Evolutionary conservation across 1,140 invertebrate species (phyloP).

Genomic region (Pogonomyrmex californicus): DNA sequence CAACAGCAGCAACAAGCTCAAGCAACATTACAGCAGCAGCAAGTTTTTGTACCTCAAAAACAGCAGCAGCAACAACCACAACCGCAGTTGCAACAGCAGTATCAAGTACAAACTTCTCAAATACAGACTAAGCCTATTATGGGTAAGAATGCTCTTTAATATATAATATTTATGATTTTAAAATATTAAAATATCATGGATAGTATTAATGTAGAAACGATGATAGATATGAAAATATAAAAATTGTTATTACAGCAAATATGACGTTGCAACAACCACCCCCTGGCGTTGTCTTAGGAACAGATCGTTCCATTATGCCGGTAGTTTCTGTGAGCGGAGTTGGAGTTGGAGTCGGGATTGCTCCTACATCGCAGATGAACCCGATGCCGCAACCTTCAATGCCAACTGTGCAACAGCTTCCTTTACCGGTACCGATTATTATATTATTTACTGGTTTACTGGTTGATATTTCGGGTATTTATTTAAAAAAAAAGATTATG

Average conservation of each 20-base stretch:
- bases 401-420: constrained; percentile 86
- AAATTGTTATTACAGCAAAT: constrained; percentile 72
- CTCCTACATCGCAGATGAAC: constrained; percentile 81
- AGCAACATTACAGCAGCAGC: constrained; percentile 82
- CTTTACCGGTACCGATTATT: constrained; percentile 81
- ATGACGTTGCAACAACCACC: constrained; percentile 85
- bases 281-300: constrained; percentile 82
- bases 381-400: constrained; percentile 85
- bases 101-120: constrained; percentile 84
- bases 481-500: background rate
- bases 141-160: constrained; percentile 81
- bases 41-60: constrained; percentile 84
- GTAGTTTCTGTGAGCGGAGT: constrained; percentile 87
- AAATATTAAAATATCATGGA: background rate
- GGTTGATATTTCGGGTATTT: background rate
- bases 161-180: constrained; percentile 50
- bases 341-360: constrained; percentile 78
- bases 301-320: constrained; percentile 87
- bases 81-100: constrained; percentile 83
- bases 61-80: constrained; percentile 83
- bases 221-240: background rate
- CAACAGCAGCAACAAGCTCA: constrained; percentile 81
- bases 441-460: constrained; percentile 18
- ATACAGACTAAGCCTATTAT: constrained; percentile 88
- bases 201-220: constrained; percentile 10